phyloP scores from a whole-genome alignment of 2,888 invertebrate species.

The Catocala sponsa region DNA sequence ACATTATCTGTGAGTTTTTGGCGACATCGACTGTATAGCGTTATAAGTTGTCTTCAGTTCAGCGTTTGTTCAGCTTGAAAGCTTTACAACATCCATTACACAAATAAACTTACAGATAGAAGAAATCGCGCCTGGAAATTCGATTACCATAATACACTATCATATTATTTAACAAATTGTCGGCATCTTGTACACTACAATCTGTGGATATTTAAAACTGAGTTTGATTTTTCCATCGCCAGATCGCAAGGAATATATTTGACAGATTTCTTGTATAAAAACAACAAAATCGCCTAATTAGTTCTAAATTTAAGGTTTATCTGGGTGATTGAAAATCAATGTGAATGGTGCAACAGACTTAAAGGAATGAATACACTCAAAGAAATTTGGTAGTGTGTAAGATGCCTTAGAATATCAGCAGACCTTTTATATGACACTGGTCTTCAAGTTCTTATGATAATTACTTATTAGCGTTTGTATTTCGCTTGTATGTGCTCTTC shows the following conservation, averaged over 20 bases:
- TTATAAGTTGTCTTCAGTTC: conserved; percentile 12
- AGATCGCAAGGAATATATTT: too few relatives aligned
- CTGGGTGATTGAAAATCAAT: too few relatives aligned
- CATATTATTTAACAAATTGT: background rate
- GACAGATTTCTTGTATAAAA: too few relatives aligned
- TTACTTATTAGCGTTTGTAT: background rate
- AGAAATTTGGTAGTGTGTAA: background rate
- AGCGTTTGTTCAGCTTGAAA: conserved; percentile 31
- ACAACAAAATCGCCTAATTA: too few relatives aligned
- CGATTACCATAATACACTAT: conserved; percentile 2
- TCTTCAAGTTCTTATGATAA: background rate
- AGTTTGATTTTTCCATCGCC: too few relatives aligned
- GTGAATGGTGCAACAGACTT: too few relatives aligned
- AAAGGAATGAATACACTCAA: too few relatives aligned
- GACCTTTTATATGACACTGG: background rate
- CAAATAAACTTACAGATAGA: conserved; percentile 43
- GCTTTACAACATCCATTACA: conserved; percentile 59
- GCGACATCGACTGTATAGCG: conserved; percentile 24
- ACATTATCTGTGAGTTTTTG: conserved; percentile 11
- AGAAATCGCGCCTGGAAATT: conserved; percentile 41
- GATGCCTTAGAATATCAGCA: background rate
- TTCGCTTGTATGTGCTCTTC: conserved; percentile 8
- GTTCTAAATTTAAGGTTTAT: too few relatives aligned
- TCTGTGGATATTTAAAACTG: background rate
- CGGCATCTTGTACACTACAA: conserved; percentile 2